These are phyloP conservation scores for Catharus ustulatus DNA, from an alignment of 2,797 vertebrate genomes.

Conservation along the genomic window DNA sequence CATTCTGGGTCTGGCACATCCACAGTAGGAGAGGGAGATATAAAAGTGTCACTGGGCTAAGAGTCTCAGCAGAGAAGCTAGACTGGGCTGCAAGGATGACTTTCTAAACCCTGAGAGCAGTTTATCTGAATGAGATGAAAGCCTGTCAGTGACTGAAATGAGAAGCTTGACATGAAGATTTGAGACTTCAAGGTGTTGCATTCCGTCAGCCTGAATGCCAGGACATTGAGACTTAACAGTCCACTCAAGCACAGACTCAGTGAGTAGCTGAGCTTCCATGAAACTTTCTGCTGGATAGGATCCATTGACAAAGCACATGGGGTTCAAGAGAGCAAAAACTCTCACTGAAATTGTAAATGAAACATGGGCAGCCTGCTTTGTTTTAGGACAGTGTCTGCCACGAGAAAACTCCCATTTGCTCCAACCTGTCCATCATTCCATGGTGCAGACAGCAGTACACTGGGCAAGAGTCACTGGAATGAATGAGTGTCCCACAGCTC, in stretches of 20 bases:
- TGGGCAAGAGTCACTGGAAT: not conserved
- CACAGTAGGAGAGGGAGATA: not conserved
- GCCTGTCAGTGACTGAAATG: not conserved
- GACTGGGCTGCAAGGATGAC: not conserved
- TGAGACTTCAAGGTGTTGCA: not conserved
- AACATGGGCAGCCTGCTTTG: not conserved
- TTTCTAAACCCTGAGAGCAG: not conserved
- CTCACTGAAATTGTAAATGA: not conserved
- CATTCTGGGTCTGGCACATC: not conserved
- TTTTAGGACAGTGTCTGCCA: not conserved
- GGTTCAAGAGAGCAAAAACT: not conserved
- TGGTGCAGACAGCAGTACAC: not conserved
- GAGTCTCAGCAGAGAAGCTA: not conserved
- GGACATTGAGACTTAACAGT: fast-evolving
- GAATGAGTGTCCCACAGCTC: not conserved
- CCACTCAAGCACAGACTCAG: not conserved
- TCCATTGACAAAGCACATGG: not conserved
- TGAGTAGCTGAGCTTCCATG: not conserved
- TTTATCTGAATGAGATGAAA: not conserved
- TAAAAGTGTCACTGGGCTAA: not conserved
- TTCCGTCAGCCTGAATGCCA: not conserved
- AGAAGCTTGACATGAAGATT: not conserved
- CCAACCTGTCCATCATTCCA: not conserved
- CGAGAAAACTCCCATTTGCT: not conserved
- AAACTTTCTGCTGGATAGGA: not conserved